These are phyloP conservation scores for Patella depressa DNA, from an alignment of 2,888 invertebrate genomes.

Conservation along the genomic window DNA sequence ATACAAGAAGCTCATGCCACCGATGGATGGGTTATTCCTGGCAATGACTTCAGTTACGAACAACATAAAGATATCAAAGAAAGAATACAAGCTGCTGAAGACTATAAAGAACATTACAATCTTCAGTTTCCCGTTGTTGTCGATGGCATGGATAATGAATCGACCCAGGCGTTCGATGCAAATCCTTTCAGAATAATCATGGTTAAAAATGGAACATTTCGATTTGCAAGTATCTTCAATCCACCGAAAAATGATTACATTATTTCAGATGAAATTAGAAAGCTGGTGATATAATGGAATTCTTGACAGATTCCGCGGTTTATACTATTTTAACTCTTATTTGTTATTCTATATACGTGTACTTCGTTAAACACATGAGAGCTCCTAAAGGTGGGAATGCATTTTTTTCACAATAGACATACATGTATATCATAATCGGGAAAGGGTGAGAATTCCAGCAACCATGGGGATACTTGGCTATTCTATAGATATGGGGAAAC, in stretches of 20 bases:
- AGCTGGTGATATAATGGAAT: background rate
- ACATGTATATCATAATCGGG: too few species aligned
- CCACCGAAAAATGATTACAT: background rate
- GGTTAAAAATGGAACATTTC: background rate
- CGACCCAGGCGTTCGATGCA: background rate
- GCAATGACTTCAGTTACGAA: slow-evolving; percentile 29
- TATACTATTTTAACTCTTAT: too few species aligned
- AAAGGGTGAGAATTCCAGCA: too few species aligned
- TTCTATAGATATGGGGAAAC: too few species aligned
- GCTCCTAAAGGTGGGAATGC: too few species aligned
- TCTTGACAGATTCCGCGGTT: too few species aligned
- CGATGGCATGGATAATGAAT: background rate
- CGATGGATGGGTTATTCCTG: background rate
- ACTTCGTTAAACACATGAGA: too few species aligned
- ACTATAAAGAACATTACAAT: slow-evolving; percentile 26
- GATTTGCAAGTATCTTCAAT: background rate
- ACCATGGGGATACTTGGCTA: too few species aligned
- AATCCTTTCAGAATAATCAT: background rate
- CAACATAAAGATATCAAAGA: slow-evolving; percentile 47
- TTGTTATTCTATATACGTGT: too few species aligned
- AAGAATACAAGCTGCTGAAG: slow-evolving; percentile 49
- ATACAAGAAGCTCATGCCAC: background rate
- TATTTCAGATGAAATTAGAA: background rate
- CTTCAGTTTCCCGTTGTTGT: background rate
- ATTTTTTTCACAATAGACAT: too few species aligned